These are phyloP conservation scores for Chaenogobius annularis DNA, from an alignment of 2,113 vertebrate species.

Conservation along the genomic window DNA sequence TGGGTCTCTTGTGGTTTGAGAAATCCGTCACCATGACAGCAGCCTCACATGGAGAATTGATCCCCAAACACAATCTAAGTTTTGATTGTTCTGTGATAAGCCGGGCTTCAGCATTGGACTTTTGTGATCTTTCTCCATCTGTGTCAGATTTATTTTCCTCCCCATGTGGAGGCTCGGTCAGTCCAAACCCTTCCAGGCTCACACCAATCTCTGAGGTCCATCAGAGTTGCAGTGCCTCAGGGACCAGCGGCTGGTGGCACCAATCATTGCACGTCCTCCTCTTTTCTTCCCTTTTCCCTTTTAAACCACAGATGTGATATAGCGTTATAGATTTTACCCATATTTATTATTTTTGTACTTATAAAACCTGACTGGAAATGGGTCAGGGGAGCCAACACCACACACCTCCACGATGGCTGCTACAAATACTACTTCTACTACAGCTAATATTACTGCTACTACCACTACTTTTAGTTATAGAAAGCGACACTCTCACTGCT, in stretches of 20 bases:
- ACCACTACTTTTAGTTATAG: no score
- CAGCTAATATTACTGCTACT: neutral
- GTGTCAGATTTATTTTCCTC: slow-evolving; percentile 64
- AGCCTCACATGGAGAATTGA: slow-evolving; percentile 31
- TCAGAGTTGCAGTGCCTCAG: slow-evolving; percentile 64
- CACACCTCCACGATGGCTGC: neutral
- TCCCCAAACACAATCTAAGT: slow-evolving; percentile 40
- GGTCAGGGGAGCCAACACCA: no score
- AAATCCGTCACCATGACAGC: slow-evolving; percentile 34
- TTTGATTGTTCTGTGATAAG: slow-evolving; percentile 52
- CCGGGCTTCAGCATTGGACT: slow-evolving; percentile 23
- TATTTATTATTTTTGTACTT: no score
- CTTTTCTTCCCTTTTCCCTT: slow-evolving; percentile 24
- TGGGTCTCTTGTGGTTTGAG: neutral
- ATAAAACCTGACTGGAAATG: no score
- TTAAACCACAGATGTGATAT: slow-evolving; percentile 23
- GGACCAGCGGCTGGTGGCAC: slow-evolving; percentile 54
- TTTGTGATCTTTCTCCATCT: slow-evolving; percentile 31
- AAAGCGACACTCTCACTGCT: no score
- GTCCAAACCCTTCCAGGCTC: slow-evolving; percentile 44
- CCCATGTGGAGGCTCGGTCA: slow-evolving; percentile 43
- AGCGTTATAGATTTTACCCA: slow-evolving; percentile 7
- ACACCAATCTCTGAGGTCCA: slow-evolving; percentile 65
- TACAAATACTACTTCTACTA: neutral
- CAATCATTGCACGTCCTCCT: slow-evolving; percentile 51